phyloP scores from a whole-genome alignment of 2,113 vertebrate species.

The Callaeas wilsoni region DNA sequence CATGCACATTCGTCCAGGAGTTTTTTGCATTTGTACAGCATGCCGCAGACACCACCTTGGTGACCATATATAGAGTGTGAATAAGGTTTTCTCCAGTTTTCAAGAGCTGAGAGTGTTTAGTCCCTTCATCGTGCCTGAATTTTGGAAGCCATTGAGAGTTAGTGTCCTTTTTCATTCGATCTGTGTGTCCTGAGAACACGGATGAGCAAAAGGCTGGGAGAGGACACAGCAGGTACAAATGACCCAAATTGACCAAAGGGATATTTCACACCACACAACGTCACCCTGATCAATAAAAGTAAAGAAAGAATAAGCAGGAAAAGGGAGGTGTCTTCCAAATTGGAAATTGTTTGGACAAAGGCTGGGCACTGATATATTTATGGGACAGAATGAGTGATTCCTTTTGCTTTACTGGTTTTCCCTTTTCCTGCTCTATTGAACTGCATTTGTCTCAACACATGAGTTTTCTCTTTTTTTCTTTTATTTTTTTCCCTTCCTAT shows the following conservation, averaged over 20 bases:
- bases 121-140: not conserved
- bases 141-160: not conserved
- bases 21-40: not conserved
- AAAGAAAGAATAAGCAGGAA: not conserved
- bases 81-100: not conserved
- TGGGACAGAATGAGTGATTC: not conserved
- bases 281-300: not conserved
- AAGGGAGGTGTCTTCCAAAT: not conserved
- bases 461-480: not conserved
- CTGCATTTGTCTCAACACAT: not conserved
- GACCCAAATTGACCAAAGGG: not conserved
- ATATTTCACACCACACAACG: rapidly evolving
- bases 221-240: not conserved
- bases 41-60: not conserved
- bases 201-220: not conserved
- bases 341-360: not conserved
- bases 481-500: rapidly evolving
- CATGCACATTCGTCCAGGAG: not conserved
- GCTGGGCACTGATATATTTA: not conserved
- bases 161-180: not conserved
- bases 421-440: not conserved
- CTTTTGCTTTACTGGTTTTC: not conserved
- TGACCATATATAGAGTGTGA: not conserved
- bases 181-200: not conserved
- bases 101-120: not conserved